Conservation (phyloP, 92 coral and sea anemone genomes). For the Pocillopora meandrina region DNA sequence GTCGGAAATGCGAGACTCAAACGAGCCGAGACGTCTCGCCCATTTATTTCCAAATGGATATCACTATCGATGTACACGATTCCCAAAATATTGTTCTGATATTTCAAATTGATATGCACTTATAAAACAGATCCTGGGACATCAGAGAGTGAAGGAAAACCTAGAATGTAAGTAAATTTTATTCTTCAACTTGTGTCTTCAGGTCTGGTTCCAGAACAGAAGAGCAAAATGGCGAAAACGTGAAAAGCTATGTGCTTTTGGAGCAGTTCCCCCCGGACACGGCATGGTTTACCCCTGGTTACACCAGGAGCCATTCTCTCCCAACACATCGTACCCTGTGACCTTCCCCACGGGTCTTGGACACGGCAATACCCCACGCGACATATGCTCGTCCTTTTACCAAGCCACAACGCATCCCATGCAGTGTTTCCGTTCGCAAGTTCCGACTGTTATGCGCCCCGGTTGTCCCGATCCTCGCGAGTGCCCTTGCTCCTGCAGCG, state of each 20-base stretch:
- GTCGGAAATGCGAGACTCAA: constrained; percentile 22
- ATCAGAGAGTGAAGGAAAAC: background rate
- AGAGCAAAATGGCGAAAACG: constrained; percentile 99
- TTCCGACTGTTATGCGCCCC: constrained; percentile 43
- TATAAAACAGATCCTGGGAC: too few species aligned
- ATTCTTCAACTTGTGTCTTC: constrained; percentile 12
- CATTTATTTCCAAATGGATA: constrained; percentile 9
- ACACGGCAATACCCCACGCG: constrained; percentile 23
- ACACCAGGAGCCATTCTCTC: constrained; percentile 41
- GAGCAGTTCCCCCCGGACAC: constrained; percentile 70
- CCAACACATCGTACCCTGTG: constrained; percentile 50
- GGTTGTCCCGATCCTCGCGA: constrained; percentile 59
- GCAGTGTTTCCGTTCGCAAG: constrained; percentile 46
- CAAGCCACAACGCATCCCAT: constrained; percentile 34
- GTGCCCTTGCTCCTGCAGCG: constrained; percentile 54
- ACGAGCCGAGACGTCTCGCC: constrained; percentile 21
- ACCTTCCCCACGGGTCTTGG: constrained; percentile 31
- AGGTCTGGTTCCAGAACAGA: constrained; percentile 99
- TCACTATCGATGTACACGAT: background rate
- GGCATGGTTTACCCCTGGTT: constrained; percentile 44
- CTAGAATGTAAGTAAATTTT: background rate
- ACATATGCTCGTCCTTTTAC: constrained; percentile 29
- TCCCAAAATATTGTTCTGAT: background rate
- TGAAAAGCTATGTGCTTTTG: constrained; percentile 96
- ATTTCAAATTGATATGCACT: background rate